Conservation (phyloP, 2,888 invertebrate species). For the Xiphydria camelus region DNA sequence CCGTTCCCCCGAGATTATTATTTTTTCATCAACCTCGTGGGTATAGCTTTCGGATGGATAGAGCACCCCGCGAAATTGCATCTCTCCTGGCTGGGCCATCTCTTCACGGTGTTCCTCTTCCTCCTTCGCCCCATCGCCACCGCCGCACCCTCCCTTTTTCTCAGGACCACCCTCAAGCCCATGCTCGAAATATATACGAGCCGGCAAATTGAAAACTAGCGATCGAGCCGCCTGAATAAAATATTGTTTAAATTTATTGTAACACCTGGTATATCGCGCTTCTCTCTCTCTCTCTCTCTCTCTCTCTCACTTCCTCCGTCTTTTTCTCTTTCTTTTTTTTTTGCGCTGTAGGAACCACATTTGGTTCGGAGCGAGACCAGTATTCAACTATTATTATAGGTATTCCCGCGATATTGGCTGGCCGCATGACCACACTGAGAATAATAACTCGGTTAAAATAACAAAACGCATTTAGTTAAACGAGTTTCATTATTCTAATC, state of each 20-base stretch:
- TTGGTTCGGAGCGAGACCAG: no score
- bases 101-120: background rate
- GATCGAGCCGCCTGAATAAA: constrained; percentile 56
- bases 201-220: constrained; percentile 57
- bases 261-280: constrained; percentile 53
- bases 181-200: constrained; percentile 51
- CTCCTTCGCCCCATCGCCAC: background rate
- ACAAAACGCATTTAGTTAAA: no score
- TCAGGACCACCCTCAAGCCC: background rate
- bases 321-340: constrained; percentile 17
- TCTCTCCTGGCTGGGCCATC: constrained; percentile 28
- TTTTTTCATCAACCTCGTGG: constrained; percentile 52
- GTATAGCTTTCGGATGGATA: constrained; percentile 34
- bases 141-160: background rate
- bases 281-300: constrained; percentile 5
- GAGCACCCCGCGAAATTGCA: constrained; percentile 53
- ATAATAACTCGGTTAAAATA: no score
- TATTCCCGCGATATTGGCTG: no score
- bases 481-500: no score
- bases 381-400: no score
- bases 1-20: constrained; percentile 54
- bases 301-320: constrained; percentile 4
- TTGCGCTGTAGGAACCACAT: no score
- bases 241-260: constrained; percentile 57
- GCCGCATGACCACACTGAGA: no score